Conservation (phyloP, 2,888 invertebrate genomes). For the Ariolimax columbianus region DNA sequence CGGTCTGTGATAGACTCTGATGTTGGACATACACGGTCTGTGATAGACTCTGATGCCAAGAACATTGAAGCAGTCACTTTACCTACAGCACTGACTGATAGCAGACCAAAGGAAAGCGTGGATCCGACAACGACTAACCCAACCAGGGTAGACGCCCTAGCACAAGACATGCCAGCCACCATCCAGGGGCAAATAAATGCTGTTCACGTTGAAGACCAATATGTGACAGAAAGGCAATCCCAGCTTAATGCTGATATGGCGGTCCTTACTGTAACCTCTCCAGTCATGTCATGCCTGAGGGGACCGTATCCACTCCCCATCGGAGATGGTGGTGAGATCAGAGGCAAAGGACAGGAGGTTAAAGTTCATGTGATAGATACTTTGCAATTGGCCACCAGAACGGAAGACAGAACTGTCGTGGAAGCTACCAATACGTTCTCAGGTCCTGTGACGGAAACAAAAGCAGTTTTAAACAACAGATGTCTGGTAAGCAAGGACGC, state of each 20-base stretch:
- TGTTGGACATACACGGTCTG: no score
- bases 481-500: not conserved
- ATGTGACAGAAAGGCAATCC: not conserved
- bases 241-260: not conserved
- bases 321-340: not conserved
- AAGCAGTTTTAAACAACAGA: not conserved
- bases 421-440: not conserved
- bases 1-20: no score
- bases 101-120: not conserved
- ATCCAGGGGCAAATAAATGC: not conserved
- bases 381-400: not conserved
- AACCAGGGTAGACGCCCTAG: no score
- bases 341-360: not conserved
- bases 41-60: no score
- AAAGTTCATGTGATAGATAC: not conserved
- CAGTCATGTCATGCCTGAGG: no score
- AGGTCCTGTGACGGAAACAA: not conserved
- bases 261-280: not conserved
- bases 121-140: not conserved
- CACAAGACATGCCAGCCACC: not conserved
- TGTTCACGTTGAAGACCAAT: not conserved
- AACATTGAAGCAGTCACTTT: no score
- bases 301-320: not conserved
- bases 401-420: not conserved
- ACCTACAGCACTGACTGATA: not conserved